Conservation (phyloP, 2,888 invertebrate species). For the Oscheius myriophilus region DNA sequence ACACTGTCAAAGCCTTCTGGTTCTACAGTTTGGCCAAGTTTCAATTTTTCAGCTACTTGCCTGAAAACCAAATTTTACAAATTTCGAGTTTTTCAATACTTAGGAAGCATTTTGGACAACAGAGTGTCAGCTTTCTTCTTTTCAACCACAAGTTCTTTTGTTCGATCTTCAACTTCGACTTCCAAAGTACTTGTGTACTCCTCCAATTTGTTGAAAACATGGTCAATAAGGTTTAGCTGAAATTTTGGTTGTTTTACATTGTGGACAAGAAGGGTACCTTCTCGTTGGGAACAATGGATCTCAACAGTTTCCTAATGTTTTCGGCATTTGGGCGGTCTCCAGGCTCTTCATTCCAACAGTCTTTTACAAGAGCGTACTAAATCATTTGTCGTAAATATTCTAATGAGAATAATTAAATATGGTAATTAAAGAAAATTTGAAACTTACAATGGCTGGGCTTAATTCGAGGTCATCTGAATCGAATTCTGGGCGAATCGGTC, state of each 20-base stretch:
- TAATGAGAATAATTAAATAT: too few relatives aligned
- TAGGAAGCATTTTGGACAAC: conserved; percentile 61
- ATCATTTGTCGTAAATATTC: too few relatives aligned
- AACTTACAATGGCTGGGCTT: conserved; percentile 38
- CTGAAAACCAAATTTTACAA: too few relatives aligned
- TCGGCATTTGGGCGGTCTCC: conserved; percentile 55
- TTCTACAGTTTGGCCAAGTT: conserved; percentile 63
- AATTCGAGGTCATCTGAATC: conserved; percentile 47
- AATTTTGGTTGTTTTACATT: neutral
- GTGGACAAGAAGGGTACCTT: too few relatives aligned
- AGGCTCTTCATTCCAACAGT: conserved; percentile 63
- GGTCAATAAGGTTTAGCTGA: conserved; percentile 64
- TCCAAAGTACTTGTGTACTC: conserved; percentile 64
- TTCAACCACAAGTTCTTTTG: conserved; percentile 60
- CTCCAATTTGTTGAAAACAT: conserved; percentile 65
- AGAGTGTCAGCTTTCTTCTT: conserved; percentile 63
- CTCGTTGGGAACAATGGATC: conserved; percentile 37
- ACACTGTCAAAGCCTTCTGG: conserved; percentile 66
- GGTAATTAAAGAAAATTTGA: too few relatives aligned
- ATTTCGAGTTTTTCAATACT: conserved; percentile 29
- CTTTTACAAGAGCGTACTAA: conserved; percentile 54
- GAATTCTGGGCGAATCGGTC: conserved; percentile 44
- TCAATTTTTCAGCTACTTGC: conserved; percentile 66
- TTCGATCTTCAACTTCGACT: conserved; percentile 55
- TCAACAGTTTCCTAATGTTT: conserved; percentile 32